phyloP scores from a whole-genome alignment of 2,113 vertebrate species.

The Xerus inauris region DNA sequence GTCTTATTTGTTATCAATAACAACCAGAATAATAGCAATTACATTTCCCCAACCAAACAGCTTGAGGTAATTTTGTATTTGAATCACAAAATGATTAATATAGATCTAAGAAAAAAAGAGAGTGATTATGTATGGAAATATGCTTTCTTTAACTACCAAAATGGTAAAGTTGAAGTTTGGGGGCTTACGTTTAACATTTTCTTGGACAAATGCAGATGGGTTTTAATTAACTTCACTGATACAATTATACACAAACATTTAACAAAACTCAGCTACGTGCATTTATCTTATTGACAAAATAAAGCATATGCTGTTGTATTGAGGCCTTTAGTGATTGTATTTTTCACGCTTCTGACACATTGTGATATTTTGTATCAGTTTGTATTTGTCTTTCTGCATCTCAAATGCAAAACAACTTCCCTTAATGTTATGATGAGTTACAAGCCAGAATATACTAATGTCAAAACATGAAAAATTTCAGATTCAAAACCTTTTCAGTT shows the following conservation, averaged over 20 bases:
- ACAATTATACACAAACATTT: constrained; percentile 75
- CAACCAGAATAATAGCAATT: constrained; percentile 71
- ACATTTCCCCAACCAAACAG: constrained; percentile 58
- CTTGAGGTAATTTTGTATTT: constrained; percentile 66
- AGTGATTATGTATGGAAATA: neutral
- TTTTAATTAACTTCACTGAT: constrained; percentile 75
- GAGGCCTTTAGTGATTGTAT: constrained; percentile 72
- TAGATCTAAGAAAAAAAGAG: constrained; percentile 52
- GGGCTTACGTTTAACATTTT: constrained; percentile 64
- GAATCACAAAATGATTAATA: constrained; percentile 66
- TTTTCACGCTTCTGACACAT: constrained; percentile 80
- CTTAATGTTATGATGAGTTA: constrained; percentile 49
- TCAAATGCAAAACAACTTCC: constrained; percentile 56
- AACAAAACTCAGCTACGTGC: constrained; percentile 73
- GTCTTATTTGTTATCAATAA: constrained; percentile 66
- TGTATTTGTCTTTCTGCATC: constrained; percentile 67
- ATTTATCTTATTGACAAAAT: constrained; percentile 84
- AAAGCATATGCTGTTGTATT: constrained; percentile 65
- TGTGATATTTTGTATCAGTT: constrained; percentile 65
- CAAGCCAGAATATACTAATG: constrained; percentile 43
- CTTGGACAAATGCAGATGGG: constrained; percentile 68
- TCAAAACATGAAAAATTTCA: constrained; percentile 68
- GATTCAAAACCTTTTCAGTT: constrained; percentile 45
- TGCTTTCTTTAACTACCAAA: neutral
- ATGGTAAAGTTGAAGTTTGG: constrained; percentile 35